Evolutionary conservation across 1,140 invertebrate species (phyloP).

Genomic region (Chymomyza costata): DNA sequence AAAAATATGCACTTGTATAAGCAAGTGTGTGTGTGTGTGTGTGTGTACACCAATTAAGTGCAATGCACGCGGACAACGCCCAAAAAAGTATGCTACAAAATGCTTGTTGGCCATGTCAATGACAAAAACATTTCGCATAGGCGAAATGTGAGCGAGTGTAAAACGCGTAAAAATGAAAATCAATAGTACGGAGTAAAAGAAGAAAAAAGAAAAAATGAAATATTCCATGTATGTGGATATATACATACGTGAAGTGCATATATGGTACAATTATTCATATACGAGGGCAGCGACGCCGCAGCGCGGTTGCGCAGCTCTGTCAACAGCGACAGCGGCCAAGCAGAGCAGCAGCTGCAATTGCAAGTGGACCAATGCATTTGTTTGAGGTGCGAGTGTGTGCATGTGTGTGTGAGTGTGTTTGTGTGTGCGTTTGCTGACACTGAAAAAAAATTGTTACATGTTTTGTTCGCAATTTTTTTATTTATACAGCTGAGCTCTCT

Average conservation of each 20-base stretch:
- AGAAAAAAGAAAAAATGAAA: background rate
- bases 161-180: conserved; percentile 66
- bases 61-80: conserved; percentile 53
- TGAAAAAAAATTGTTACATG: no score
- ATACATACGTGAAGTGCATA: conserved; percentile 9
- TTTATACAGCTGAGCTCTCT: no score
- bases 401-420: no score
- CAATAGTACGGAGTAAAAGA: conserved; percentile 42
- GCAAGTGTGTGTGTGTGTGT: conserved; percentile 9
- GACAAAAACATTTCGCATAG: conserved; percentile 48
- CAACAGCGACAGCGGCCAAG: no score
- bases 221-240: background rate
- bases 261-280: conserved; percentile 4
- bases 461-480: no score
- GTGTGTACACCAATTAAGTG: conserved; percentile 65
- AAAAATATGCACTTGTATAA: conserved; percentile 9
- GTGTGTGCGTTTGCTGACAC: no score
- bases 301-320: no score
- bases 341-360: no score
- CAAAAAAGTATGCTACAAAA: conserved; percentile 50
- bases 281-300: no score
- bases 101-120: conserved; percentile 45
- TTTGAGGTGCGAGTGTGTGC: no score
- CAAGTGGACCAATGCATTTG: no score
- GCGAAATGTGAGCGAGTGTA: conserved; percentile 23